phyloP scores from a whole-genome alignment of 2,888 invertebrate genomes.

The Calliopum simillimum region DNA sequence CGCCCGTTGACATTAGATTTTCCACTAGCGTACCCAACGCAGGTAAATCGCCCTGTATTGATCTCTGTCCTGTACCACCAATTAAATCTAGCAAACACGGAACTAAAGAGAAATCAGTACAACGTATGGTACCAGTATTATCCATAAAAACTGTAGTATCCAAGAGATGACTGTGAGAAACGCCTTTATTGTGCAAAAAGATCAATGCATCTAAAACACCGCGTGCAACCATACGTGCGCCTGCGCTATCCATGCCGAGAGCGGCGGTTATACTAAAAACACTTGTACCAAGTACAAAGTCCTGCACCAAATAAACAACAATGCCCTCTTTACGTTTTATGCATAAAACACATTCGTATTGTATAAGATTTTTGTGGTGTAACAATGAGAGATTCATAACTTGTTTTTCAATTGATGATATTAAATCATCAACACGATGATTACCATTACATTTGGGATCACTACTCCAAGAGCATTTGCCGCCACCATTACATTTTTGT shows the following conservation, averaged over 20 bases:
- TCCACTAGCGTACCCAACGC: conserved; percentile 65
- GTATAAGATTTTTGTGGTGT: conserved; percentile 78
- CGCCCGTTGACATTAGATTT: conserved; percentile 61
- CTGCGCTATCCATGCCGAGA: conserved; percentile 68
- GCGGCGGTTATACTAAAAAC: conserved; percentile 62
- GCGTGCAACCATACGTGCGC: conserved; percentile 70
- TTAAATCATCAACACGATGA: conserved; percentile 64
- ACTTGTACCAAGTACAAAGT: conserved; percentile 71
- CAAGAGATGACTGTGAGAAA: conserved; percentile 85
- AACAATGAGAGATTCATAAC: conserved; percentile 77
- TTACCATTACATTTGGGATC: conserved; percentile 62
- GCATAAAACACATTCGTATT: conserved; percentile 80
- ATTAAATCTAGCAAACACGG: conserved; percentile 63
- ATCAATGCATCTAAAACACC: conserved; percentile 81
- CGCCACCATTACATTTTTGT: conserved; percentile 59
- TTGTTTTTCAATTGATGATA: conserved; percentile 78
- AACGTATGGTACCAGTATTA: conserved; percentile 70
- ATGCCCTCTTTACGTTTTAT: conserved; percentile 73
- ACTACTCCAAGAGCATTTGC: conserved; percentile 61
- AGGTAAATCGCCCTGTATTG: conserved; percentile 63
- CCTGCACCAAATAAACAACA: conserved; percentile 77
- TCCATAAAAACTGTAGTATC: conserved; percentile 81
- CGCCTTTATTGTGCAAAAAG: conserved; percentile 83
- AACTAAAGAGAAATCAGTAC: conserved; percentile 65
- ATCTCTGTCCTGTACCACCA: conserved; percentile 56